Conservation (phyloP, 2,113 vertebrate species). For the Cyanoderma ruficeps region DNA sequence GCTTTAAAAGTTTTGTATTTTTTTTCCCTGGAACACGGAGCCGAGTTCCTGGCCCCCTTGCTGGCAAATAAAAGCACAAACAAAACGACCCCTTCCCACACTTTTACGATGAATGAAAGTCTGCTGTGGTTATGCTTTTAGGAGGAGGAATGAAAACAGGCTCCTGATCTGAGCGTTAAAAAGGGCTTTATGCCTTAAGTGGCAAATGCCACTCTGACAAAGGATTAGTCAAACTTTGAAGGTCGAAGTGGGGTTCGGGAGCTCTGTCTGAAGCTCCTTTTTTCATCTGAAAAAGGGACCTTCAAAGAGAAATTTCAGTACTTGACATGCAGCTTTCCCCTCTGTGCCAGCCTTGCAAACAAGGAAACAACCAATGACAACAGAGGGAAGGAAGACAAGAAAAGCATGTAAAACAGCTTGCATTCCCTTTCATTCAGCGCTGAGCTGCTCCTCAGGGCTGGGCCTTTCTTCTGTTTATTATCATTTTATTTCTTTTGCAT, state of each 20-base stretch:
- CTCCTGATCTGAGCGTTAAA: not conserved
- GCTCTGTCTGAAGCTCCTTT: conserved; percentile 29
- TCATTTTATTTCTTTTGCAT: conserved; percentile 3
- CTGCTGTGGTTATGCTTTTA: conserved; percentile 4
- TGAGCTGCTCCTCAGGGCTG: not conserved
- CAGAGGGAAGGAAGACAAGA: not conserved
- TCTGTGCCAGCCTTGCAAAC: conserved; percentile 29
- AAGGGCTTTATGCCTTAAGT: conserved; percentile 10
- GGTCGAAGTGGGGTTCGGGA: not conserved
- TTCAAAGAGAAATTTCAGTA: conserved; percentile 45
- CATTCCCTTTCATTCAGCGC: not conserved
- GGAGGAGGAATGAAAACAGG: not conserved
- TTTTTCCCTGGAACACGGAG: not conserved
- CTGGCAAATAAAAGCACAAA: not conserved
- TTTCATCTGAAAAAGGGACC: conserved; percentile 37
- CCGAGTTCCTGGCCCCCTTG: not conserved
- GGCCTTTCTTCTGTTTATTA: not conserved
- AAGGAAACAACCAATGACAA: not conserved
- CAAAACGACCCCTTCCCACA: conserved; percentile 17
- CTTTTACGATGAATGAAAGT: not conserved
- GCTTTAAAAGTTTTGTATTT: not conserved
- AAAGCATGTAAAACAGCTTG: conserved; percentile 30
- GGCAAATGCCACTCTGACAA: conserved; percentile 41
- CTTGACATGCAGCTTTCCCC: conserved; percentile 5
- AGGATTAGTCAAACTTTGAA: conserved; percentile 48